These are phyloP conservation scores for Marmota flaviventris DNA, from an alignment of 2,113 vertebrate species.

Conservation along the genomic window DNA sequence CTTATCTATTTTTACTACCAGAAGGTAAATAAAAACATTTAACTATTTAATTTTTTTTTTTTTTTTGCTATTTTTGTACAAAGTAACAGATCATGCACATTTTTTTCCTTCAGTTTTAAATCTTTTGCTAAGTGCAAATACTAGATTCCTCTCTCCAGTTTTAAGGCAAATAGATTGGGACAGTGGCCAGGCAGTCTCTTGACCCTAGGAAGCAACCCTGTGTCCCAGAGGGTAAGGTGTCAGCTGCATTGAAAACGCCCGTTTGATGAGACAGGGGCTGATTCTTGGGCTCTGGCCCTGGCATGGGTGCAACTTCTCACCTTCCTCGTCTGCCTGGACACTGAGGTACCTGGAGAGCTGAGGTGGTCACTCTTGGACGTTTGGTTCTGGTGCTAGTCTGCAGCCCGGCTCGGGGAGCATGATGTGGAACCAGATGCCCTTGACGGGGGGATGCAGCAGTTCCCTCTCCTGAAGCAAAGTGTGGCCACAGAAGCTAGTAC, in stretches of 20 bases:
- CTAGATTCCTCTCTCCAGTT: slow-evolving; percentile 89
- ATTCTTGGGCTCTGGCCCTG: background rate
- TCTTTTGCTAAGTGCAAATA: slow-evolving; percentile 89
- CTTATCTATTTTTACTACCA: slow-evolving; percentile 82
- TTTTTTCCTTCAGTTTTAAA: slow-evolving; percentile 81
- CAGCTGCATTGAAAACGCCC: background rate
- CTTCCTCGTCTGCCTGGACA: background rate
- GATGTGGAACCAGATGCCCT: accelerated
- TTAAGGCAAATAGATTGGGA: slow-evolving; percentile 90
- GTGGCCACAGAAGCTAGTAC: background rate
- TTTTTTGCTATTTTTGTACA: slow-evolving; percentile 85
- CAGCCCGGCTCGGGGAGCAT: accelerated
- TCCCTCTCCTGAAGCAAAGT: background rate
- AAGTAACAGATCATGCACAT: slow-evolving; percentile 88
- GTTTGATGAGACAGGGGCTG: background rate
- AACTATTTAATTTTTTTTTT: slow-evolving; percentile 80
- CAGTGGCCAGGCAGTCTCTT: slow-evolving; percentile 10
- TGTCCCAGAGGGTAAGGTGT: background rate
- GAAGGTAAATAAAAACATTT: slow-evolving; percentile 88
- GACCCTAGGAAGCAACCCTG: background rate
- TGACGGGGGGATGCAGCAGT: background rate
- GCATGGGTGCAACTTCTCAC: background rate
- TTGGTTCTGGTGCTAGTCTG: background rate
- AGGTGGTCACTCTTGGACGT: background rate
- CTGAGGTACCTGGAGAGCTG: background rate